Conservation (phyloP, 2,797 vertebrate genomes). For the Mus caroli region DNA sequence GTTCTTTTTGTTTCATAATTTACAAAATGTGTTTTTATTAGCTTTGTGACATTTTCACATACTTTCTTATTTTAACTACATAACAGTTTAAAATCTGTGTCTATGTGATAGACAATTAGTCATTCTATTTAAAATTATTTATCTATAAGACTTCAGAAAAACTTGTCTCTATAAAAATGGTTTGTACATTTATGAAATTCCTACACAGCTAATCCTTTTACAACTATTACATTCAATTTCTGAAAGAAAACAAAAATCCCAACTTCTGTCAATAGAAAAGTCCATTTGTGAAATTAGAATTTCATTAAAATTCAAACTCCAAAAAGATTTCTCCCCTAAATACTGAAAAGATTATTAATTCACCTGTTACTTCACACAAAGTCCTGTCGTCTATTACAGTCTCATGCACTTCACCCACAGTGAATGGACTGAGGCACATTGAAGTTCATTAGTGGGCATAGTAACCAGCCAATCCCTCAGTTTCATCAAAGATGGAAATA, state of each 20-base stretch:
- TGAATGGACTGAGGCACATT: background rate
- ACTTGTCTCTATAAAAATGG: slow-evolving; percentile 51
- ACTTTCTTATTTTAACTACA: slow-evolving; percentile 37
- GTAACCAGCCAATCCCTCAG: background rate
- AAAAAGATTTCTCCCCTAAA: background rate
- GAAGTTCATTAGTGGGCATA: background rate
- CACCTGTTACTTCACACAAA: background rate
- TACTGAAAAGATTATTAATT: slow-evolving; percentile 24
- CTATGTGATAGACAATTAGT: background rate
- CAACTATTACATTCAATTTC: background rate
- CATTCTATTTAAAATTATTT: slow-evolving; percentile 21
- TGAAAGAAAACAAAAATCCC: background rate
- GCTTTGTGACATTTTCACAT: slow-evolving; percentile 29
- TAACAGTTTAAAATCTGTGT: slow-evolving; percentile 10
- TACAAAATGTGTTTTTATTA: slow-evolving; percentile 24
- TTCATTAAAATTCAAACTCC: background rate
- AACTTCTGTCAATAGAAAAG: background rate
- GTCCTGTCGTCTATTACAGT: background rate
- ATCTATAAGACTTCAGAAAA: slow-evolving; percentile 13
- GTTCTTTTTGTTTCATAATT: slow-evolving; percentile 33
- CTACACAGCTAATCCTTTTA: background rate
- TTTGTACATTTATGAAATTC: background rate
- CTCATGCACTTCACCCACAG: background rate
- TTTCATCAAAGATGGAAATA: background rate
- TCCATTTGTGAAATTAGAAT: slow-evolving; percentile 31